phyloP scores from a whole-genome alignment of 2,888 invertebrate genomes.

The Sisyra terminalis region DNA sequence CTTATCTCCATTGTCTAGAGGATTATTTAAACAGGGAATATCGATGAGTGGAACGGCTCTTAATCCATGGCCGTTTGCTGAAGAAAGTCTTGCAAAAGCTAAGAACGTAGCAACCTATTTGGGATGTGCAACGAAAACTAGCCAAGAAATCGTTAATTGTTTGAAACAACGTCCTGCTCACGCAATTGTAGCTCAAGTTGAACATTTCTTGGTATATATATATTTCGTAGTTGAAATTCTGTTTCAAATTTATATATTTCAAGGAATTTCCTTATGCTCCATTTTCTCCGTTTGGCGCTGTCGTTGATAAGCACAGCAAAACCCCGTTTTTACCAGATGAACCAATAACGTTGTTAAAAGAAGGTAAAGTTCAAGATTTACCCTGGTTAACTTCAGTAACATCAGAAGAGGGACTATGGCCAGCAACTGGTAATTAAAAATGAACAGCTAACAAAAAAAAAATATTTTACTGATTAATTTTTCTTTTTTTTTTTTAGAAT shows the following conservation, averaged over 20 bases:
- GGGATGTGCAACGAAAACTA: conserved; percentile 40
- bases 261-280: conserved; percentile 45
- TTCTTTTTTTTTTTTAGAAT: not conserved
- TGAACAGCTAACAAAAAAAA: too few species aligned
- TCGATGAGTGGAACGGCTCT: conserved; percentile 56
- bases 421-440: conserved; percentile 38
- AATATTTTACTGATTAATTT: not conserved
- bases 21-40: conserved; percentile 42
- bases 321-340: conserved; percentile 47
- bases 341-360: conserved; percentile 41
- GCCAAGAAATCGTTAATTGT: conserved; percentile 41
- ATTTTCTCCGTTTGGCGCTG: conserved; percentile 57
- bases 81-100: conserved; percentile 41
- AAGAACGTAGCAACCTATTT: conserved; percentile 38
- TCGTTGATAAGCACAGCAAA: conserved; percentile 38
- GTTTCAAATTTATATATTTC: conserved; percentile 12
- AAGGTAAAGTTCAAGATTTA: conserved; percentile 40
- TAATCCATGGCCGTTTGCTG: conserved; percentile 36
- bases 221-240: not conserved
- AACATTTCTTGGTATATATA: conserved; percentile 35
- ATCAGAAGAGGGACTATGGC: conserved; percentile 57
- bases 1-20: conserved; percentile 42
- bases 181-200: conserved; percentile 37
- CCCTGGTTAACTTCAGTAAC: conserved; percentile 55
- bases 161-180: conserved; percentile 41